Evolutionary conservation across 30 jellyfish, hydroid and myxozoan species (phyloP).

Genomic region (Aurelia sp.): DNA sequence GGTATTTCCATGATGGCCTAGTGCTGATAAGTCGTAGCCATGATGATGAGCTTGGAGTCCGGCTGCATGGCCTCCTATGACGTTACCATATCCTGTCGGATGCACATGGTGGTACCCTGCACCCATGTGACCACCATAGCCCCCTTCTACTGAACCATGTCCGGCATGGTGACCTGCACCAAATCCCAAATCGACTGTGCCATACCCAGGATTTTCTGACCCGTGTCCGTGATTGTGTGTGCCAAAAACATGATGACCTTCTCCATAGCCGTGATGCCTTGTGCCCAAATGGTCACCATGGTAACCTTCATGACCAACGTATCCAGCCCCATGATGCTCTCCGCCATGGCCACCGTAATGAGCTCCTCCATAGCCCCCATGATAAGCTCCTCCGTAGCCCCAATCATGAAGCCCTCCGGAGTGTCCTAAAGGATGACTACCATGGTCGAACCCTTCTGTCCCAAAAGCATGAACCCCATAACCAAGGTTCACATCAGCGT

Average conservation of each 20-base stretch:
- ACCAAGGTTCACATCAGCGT: slow-evolving; percentile 8
- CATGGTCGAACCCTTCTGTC: slow-evolving; percentile 24
- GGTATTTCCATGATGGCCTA: slow-evolving; percentile 9
- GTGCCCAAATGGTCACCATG: slow-evolving; percentile 1
- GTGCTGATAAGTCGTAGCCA: slow-evolving; percentile 48
- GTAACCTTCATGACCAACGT: slow-evolving; percentile 3
- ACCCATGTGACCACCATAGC: not conserved
- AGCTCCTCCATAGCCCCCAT: not conserved
- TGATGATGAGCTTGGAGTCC: slow-evolving; percentile 58
- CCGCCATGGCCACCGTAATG: slow-evolving; percentile 51
- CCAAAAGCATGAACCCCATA: slow-evolving; percentile 26
- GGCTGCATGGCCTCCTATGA: slow-evolving; percentile 61
- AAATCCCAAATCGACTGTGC: not conserved
- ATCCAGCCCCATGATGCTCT: slow-evolving; percentile 1
- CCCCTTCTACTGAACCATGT: slow-evolving; percentile 7
- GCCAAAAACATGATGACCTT: not conserved
- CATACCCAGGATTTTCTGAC: not conserved
- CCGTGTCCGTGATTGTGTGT: not conserved
- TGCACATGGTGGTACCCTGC: slow-evolving; percentile 25
- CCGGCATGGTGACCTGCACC: slow-evolving; percentile 1
- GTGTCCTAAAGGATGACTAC: slow-evolving; percentile 7
- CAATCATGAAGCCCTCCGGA: slow-evolving; percentile 16
- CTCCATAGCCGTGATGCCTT: slow-evolving; percentile 2
- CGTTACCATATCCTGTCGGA: slow-evolving; percentile 55
- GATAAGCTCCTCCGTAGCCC: slow-evolving; percentile 27